Evolutionary conservation across 2,113 vertebrate genomes (phyloP), one percentile per base, ranked within the genome.

Genomic region (Isurus oxyrinchus): DNA sequence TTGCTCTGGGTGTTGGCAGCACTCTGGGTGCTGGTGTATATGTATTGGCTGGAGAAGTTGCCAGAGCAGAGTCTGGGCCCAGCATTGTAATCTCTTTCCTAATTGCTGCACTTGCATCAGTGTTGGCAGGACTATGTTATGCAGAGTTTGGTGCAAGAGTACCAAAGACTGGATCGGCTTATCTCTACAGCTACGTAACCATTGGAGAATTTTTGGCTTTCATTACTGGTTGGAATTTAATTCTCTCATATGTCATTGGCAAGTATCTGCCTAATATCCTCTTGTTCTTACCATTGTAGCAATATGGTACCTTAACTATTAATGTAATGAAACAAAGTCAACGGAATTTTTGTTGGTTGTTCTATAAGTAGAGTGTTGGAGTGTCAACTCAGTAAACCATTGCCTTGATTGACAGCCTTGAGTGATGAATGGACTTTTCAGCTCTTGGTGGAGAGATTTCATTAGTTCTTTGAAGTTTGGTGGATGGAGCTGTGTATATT

Each of bases 171-270:
- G 98, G 98, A 86, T 99, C 98, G 0, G 98, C 98, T 10, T 99
- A 99, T 97, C 98, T 99, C 23, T 99, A 99, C 98, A 99, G 98
- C 97, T 99, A 99, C 0, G 97, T 99, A 97, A 98, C 98, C 0
- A 97, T 98, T 23, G 98, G 98, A 0, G 98, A 99, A 97, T 97
- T 99, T 91, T 98, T 98, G 97, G 98, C 98, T 0, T 99, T 99
- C 96, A 96, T 98, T 0, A 97, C 98, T 0, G 98, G 98, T 0
- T 99, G 99, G 98, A 99, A 99, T 96, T 97, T 99, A 96, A 97
- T 99, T 13, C 98, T 99, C 40, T 98, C 98, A 76, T 99, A 98
- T 0, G 44, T 99, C 96, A 98, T 99, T 10, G 98, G 98, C 97
- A 98, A 97, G 96, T 96, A 16, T 2, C 40, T 6, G 27, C 57